Base-by-base conservation (phyloP, 1,140 invertebrate genomes). In the Ostrea edulis region DNA sequence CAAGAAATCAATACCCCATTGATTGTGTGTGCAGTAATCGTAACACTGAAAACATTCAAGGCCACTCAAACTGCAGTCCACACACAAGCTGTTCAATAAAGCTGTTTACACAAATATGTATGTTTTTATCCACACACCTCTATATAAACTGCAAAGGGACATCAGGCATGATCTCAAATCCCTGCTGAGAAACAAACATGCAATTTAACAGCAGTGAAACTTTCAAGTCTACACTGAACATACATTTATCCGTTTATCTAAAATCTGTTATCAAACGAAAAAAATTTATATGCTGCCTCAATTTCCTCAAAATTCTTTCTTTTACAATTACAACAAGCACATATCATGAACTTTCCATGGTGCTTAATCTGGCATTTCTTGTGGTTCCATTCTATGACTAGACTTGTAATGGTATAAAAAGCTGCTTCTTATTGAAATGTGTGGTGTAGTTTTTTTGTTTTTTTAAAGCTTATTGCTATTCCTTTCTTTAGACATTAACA, bases 21-120 rank as follows among this genome's bases (percentile, higher is more conserved):
- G 68, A 77, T 77, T 77, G 68, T 77, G 68, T 77, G 68, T 77
- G 68, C 68, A 77, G 68, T 77, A 29, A 77, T 77, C 25, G 68
- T 77, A 77, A 77, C 68, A 77, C 68, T 29, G 22, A 77, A 35
- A 77, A 25, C 29, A 77, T 77, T 77, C 68, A 77, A 77, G 68
- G 68, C 68, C 68, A 77, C 11, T 77, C 29, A 29, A 77, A 77
- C 25, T 77, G 68, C 68, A 77, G 25, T 14, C 68, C 68, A 35
- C 11, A 77, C 25, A 25, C 68, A 77, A 35, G 68, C 68, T 77
- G 68, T 77, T 77, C 68, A 77, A 77, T 77, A 77, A 44, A 14
- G 25, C 68, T 77, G 68, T 77, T 77, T 77, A 77, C 68, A 77
- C 68, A 77, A 77, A 77, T 35, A 77, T 11, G 25, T 35, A 25